These are phyloP conservation scores for Amphipoea lucens DNA, from an alignment of 2,888 invertebrate genomes.

Conservation along the genomic window DNA sequence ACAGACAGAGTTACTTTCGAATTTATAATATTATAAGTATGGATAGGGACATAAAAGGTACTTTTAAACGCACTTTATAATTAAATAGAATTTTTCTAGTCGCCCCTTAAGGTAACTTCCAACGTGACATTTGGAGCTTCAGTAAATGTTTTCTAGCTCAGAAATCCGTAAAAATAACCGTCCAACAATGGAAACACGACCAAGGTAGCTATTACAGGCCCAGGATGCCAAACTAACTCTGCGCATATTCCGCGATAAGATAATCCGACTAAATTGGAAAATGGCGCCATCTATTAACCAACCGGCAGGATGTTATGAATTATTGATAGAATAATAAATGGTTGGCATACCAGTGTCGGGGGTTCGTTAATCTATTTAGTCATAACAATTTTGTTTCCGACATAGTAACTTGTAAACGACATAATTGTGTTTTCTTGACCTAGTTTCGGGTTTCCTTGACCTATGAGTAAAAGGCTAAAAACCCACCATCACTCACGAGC, in stretches of 20 bases:
- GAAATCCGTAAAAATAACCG: constrained; percentile 7
- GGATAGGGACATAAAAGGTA: no score
- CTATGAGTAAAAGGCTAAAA: background rate
- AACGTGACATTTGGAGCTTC: background rate
- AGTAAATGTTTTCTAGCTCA: background rate
- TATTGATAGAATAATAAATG: constrained; percentile 55
- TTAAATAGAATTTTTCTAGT: no score
- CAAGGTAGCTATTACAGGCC: constrained; percentile 71
- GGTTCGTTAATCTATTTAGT: constrained; percentile 19
- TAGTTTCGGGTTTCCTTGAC: background rate
- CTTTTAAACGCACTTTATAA: no score
- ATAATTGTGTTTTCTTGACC: constrained; percentile 16
- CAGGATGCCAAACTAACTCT: constrained; percentile 70
- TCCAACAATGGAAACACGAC: constrained; percentile 64
- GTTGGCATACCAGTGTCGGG: constrained; percentile 1
- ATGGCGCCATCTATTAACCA: constrained; percentile 72
- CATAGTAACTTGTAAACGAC: constrained; percentile 4
- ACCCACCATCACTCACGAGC: background rate
- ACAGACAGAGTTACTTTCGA: no score
- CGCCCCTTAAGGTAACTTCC: no score
- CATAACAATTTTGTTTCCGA: background rate
- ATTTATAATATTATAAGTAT: no score
- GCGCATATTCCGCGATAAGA: constrained; percentile 74
- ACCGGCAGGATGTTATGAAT: constrained; percentile 47
- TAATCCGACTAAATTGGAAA: constrained; percentile 79